Percentiles rank a stretch among this genome's conserved stretches.
phyloP scores from a whole-genome alignment of 2,888 invertebrate species.

The Odontocerum albicorne region DNA sequence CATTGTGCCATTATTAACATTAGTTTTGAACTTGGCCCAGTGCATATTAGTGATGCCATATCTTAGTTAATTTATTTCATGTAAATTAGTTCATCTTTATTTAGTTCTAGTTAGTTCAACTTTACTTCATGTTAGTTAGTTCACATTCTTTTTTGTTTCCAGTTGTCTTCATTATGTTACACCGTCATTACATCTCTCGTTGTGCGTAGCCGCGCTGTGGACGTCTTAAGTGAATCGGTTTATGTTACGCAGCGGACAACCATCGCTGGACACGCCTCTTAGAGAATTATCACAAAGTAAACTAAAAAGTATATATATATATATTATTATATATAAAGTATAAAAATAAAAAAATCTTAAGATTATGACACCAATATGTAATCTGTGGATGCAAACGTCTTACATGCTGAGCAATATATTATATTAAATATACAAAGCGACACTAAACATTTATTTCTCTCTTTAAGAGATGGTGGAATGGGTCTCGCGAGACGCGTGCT shows the following conservation, averaged over 20 bases:
- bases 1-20: no score
- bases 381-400: slow-evolving; percentile 18
- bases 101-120: no score
- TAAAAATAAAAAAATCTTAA: background rate
- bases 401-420: slow-evolving; percentile 25
- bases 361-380: slow-evolving; percentile 28
- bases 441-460: no score
- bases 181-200: slow-evolving; percentile 1
- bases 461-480: no score
- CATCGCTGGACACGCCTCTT: background rate
- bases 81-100: no score
- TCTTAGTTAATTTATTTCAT: no score
- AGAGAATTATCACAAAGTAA: background rate
- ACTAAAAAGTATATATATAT: background rate
- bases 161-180: slow-evolving; percentile 22
- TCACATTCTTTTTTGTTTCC: slow-evolving; percentile 10
- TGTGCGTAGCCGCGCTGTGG: background rate
- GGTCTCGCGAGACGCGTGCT: no score
- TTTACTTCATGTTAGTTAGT: no score
- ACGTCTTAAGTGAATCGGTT: background rate
- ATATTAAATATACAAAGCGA: background rate
- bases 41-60: no score
- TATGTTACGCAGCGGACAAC: background rate
- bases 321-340: background rate
- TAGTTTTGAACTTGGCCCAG: no score